Percentiles rank a stretch among this genome's conserved stretches.
phyloP scores from a whole-genome alignment of 92 coral and sea anemone genomes.

The Nematostella vectensis region DNA sequence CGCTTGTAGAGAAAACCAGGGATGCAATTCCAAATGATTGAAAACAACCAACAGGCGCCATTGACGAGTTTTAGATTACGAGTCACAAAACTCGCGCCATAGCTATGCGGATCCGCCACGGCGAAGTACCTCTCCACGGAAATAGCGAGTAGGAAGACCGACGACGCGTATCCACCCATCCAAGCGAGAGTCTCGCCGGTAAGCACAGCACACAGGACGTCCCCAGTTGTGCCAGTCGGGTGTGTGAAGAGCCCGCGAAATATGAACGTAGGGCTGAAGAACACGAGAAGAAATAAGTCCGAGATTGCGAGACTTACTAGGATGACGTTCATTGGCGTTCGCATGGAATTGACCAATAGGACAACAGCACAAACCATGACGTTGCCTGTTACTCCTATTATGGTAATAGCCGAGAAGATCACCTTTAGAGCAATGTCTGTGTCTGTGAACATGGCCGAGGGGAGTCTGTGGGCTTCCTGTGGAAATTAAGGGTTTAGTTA shows the following conservation, averaged over 20 bases:
- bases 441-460: too few species aligned
- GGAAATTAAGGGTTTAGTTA: too few species aligned
- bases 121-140: constrained; percentile 45
- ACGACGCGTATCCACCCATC: constrained; percentile 44
- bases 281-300: constrained; percentile 31
- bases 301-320: constrained; percentile 48
- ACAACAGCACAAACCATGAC: constrained; percentile 31
- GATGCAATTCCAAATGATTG: constrained; percentile 12
- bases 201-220: constrained; percentile 17
- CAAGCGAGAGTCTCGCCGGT: constrained; percentile 46
- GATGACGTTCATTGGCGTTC: constrained; percentile 44
- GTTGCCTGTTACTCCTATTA: constrained; percentile 32
- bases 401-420: constrained; percentile 16
- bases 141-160: constrained; percentile 35
- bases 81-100: background rate
- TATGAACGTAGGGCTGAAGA: constrained; percentile 31
- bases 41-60: constrained; percentile 21
- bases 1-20: constrained; percentile 15
- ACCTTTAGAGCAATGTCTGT: constrained; percentile 19
- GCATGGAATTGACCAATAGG: constrained; percentile 23
- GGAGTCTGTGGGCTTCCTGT: too few species aligned
- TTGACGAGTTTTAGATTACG: constrained; percentile 13
- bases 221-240: constrained; percentile 32
- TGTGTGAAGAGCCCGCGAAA: constrained; percentile 22
- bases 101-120: constrained; percentile 23